A percentile compares a stretch with the other conserved stretches of the same genome.
These are phyloP conservation scores for Parambassis ranga DNA, from an alignment of 2,797 vertebrate genomes.

Conservation along the genomic window DNA sequence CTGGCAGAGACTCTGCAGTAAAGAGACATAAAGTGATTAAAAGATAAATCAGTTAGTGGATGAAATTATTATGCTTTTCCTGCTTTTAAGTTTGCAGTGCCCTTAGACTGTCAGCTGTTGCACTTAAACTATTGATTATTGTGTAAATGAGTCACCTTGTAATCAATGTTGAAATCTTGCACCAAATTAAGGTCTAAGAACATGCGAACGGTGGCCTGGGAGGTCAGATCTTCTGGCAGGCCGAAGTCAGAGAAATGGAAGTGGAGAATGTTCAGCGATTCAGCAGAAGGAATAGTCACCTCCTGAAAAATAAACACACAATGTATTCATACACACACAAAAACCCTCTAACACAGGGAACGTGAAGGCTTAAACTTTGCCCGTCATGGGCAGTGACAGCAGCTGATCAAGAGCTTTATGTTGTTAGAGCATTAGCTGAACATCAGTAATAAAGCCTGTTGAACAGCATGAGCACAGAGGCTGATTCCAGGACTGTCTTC, in stretches of 20 bases:
- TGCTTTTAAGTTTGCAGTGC: no score
- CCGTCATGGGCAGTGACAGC: neutral
- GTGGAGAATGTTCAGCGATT: slow-evolving; percentile 83
- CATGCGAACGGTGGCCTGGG: slow-evolving; percentile 88
- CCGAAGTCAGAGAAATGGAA: slow-evolving; percentile 88
- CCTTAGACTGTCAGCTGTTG: neutral
- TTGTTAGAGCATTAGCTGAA: neutral
- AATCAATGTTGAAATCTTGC: slow-evolving; percentile 89
- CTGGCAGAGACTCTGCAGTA: slow-evolving; percentile 84
- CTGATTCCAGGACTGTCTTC: neutral
- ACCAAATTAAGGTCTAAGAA: slow-evolving; percentile 89
- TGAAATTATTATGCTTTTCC: neutral
- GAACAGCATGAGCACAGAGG: neutral
- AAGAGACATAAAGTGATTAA: neutral
- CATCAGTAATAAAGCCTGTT: slow-evolving; percentile 1
- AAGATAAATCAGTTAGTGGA: neutral
- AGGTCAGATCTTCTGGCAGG: slow-evolving; percentile 82
- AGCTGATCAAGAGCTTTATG: slow-evolving; percentile 6
- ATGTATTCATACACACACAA: neutral
- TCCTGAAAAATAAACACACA: slow-evolving; percentile 73
- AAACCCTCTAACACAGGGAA: neutral
- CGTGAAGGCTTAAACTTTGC: neutral
- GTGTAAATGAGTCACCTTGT: slow-evolving; percentile 79
- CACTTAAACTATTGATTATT: no score
- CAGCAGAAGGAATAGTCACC: slow-evolving; percentile 83